Evolutionary conservation across 2,113 vertebrate genomes (phyloP).

Genomic region (Hippolais icterina): DNA sequence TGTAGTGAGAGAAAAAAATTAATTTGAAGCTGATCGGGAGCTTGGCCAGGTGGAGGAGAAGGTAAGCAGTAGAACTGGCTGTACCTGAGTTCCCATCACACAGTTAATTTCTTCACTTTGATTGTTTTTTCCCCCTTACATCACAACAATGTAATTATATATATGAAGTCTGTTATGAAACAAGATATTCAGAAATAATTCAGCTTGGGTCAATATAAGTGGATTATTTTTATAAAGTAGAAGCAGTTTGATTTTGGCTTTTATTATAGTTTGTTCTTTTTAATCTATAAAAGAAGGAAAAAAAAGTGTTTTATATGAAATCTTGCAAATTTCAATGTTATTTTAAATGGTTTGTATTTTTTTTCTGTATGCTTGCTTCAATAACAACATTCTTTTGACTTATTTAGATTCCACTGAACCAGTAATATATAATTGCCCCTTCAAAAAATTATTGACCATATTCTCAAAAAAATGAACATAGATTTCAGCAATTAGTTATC

Average conservation of each 20-base stretch:
- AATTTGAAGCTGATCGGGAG: neutral
- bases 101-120: neutral
- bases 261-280: neutral
- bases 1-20: neutral
- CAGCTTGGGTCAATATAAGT: neutral
- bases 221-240: neutral
- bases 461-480: neutral
- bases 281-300: neutral
- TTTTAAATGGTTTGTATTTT: neutral
- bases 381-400: neutral
- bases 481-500: neutral
- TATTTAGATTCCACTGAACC: neutral
- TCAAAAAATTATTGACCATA: neutral
- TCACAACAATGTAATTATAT: neutral
- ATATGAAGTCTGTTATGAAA: neutral
- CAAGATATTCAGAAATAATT: neutral
- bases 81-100: neutral
- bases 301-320: neutral
- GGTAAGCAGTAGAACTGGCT: neutral
- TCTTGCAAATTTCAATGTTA: neutral
- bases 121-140: neutral
- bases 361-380: neutral
- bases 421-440: neutral
- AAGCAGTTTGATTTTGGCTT: neutral
- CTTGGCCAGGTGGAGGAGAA: neutral